Evolutionary conservation across 2,888 invertebrate genomes (phyloP), one percentile per base, ranked within the genome.

Genomic region (Eupithecia exiguata): DNA sequence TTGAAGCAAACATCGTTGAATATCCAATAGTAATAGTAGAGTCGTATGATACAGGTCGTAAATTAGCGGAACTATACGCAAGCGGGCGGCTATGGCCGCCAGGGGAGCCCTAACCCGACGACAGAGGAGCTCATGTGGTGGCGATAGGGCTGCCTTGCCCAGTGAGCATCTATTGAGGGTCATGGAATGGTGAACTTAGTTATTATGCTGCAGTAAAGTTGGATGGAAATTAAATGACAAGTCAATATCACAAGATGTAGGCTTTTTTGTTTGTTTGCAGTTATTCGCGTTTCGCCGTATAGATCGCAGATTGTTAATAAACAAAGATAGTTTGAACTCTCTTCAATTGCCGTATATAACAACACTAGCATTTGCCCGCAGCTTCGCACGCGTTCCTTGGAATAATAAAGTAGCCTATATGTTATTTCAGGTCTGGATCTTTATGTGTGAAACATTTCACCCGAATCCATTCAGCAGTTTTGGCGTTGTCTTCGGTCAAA

Each of bases 51-150:
- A 49, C 74, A 46, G 36, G 68, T 53, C 74, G 77, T 80, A 79
- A 79, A 79, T 79, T 81, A 77, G 76, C 76, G 79, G 77, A 78
- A 77, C 76, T 76, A 80, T 79, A 79, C 81, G 75, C 78, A 71
- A 74, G 76, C 78, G 79, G 79, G 78, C 83, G 80, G 82, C 82
- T 82, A 87, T 82, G 80, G 82, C 77, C 83, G 71, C 63, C 84
- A 61, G 35, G 86, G 83, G 85, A 80, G 77, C 81, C 83, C 78
- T 86, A 82, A 83, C 79, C 68, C 70, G 77, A 77, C 74, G 80
- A 80, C 81, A 77, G 77, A 79, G 75, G 72, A 75, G 76, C 82
- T 83, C 81, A 86, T 83, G 25, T 69, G 70, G 74, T 70, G 69
- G 76, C 16, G 1, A 25, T 77, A 81, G 80, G 79, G 80, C 35